Evolutionary conservation across 1,140 invertebrate genomes (phyloP).

Genomic region (Drosophila mauritiana): DNA sequence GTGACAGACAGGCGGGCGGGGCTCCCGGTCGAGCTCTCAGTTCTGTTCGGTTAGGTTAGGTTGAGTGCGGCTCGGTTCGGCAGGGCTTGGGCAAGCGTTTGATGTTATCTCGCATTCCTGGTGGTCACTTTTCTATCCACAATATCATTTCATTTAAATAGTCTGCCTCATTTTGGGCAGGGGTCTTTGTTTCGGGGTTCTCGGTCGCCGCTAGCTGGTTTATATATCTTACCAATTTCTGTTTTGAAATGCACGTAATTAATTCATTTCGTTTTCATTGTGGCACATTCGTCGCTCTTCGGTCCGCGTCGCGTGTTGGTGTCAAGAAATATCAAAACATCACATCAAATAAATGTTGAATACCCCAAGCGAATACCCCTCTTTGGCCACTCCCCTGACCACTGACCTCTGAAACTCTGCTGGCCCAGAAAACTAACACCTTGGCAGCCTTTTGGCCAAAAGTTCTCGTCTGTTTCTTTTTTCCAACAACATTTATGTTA

Average conservation of each 20-base stretch:
- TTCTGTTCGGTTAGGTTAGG: slow-evolving; percentile 40
- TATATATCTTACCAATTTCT: slow-evolving; percentile 52
- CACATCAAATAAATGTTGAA: slow-evolving; percentile 85
- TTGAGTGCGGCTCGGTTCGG: slow-evolving; percentile 36
- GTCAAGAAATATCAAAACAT: slow-evolving; percentile 85
- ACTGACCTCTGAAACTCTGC: background rate
- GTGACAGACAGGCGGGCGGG: slow-evolving; percentile 76
- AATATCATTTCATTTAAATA: slow-evolving; percentile 84
- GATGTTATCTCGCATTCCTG: slow-evolving; percentile 82
- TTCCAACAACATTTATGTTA: slow-evolving; percentile 69
- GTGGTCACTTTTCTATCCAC: slow-evolving; percentile 83
- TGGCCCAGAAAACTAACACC: slow-evolving; percentile 60
- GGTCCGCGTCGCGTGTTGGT: slow-evolving; percentile 81
- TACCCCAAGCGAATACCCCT: slow-evolving; percentile 44
- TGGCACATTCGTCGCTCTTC: slow-evolving; percentile 69
- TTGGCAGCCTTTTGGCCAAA: slow-evolving; percentile 59
- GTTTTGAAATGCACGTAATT: slow-evolving; percentile 83
- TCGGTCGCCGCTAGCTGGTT: slow-evolving; percentile 12
- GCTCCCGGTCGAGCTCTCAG: slow-evolving; percentile 42
- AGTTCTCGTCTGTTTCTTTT: slow-evolving; percentile 30
- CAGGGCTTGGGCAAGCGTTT: slow-evolving; percentile 64
- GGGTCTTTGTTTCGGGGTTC: slow-evolving; percentile 38
- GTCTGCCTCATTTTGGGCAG: slow-evolving; percentile 54
- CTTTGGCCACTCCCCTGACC: background rate
- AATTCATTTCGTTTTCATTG: slow-evolving; percentile 79